Percentiles rank a stretch among this genome's conserved stretches.
These are phyloP conservation scores for Echeneis naucrates DNA, from an alignment of 2,797 vertebrate species.

Conservation along the genomic window DNA sequence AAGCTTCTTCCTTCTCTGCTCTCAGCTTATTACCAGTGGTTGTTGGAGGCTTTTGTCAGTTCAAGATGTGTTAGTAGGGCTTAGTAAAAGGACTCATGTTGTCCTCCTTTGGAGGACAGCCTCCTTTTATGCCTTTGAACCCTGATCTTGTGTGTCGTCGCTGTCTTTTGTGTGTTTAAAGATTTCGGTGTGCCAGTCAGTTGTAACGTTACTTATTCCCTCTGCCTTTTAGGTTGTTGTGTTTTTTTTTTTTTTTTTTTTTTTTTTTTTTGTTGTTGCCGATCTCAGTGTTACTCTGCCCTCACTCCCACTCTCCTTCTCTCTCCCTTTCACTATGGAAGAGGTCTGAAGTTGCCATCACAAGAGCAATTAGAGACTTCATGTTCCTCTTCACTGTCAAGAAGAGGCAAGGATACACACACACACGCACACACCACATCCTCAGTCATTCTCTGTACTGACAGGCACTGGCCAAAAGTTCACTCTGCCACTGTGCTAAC, in stretches of 20 bases:
- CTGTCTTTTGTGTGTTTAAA: background rate
- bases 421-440: slow-evolving; percentile 37
- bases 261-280: slow-evolving; percentile 48
- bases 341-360: slow-evolving; percentile 73
- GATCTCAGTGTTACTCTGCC: slow-evolving; percentile 29
- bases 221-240: no score
- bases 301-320: slow-evolving; percentile 54
- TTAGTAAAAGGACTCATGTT: background rate
- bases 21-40: no score
- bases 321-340: slow-evolving; percentile 47
- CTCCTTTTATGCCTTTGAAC: background rate
- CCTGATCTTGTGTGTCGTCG: background rate
- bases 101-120: background rate
- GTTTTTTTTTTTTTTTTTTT: no score
- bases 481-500: slow-evolving; percentile 71
- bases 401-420: slow-evolving; percentile 50
- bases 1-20: background rate
- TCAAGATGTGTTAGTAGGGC: background rate
- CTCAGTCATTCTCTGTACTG: slow-evolving; percentile 51
- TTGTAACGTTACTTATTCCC: slow-evolving; percentile 24
- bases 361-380: slow-evolving; percentile 80
- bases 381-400: slow-evolving; percentile 76
- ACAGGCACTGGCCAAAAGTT: slow-evolving; percentile 80
- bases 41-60: background rate
- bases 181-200: background rate